These are phyloP conservation scores for Fissipunctia ypsillon DNA, from an alignment of 2,888 invertebrate species.

Conservation along the genomic window DNA sequence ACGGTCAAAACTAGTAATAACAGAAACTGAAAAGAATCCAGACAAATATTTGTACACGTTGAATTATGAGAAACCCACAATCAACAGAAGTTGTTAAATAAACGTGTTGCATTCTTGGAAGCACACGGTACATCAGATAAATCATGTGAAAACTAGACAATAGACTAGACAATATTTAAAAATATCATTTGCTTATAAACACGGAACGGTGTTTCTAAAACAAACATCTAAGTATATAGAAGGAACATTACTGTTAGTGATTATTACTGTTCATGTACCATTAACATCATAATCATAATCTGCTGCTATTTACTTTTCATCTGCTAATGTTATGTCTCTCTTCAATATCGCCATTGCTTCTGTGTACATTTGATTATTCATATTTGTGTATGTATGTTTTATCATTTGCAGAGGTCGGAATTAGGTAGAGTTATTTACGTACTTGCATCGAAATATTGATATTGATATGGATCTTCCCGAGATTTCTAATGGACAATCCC, in stretches of 20 bases:
- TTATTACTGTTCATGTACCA: neutral
- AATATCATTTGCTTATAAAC: constrained; percentile 14
- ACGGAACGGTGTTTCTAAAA: constrained; percentile 14
- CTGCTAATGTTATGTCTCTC: neutral
- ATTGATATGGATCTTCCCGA: too few relatives aligned
- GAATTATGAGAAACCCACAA: neutral
- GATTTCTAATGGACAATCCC: too few relatives aligned
- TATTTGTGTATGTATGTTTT: too few relatives aligned
- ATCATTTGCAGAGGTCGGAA: too few relatives aligned
- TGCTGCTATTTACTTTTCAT: constrained; percentile 1
- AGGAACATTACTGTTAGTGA: neutral
- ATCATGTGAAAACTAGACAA: constrained; percentile 8
- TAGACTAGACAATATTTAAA: constrained; percentile 3
- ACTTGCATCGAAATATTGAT: too few relatives aligned
- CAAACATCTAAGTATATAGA: constrained; percentile 15
- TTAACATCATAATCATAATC: neutral
- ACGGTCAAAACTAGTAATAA: neutral
- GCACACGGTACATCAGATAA: too few relatives aligned
- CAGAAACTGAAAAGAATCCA: neutral
- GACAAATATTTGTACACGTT: neutral
- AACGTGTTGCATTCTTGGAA: too few relatives aligned
- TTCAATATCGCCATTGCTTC: neutral
- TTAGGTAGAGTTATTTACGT: too few relatives aligned
- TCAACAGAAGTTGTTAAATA: too few relatives aligned
- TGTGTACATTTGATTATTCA: neutral